phyloP scores from a whole-genome alignment of 2,113 vertebrate genomes.

The Origma solitaria region DNA sequence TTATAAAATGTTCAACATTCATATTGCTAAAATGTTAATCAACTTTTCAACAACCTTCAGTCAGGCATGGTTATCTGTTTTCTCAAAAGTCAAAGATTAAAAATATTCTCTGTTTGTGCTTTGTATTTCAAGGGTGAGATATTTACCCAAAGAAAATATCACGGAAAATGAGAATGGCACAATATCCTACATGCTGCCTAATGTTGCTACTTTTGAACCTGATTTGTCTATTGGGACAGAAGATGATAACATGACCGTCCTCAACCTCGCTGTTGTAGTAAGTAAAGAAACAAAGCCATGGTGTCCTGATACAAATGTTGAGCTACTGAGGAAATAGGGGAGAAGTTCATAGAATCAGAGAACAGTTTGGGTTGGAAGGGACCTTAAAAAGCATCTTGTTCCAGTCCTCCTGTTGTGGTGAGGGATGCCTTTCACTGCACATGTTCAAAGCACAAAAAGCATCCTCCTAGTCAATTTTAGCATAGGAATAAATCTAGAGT shows the following conservation, averaged over 20 bases:
- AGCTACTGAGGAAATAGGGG: background rate
- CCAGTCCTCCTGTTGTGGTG: accelerated
- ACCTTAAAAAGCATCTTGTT: background rate
- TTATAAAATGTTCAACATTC: background rate
- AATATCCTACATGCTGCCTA: slow-evolving; percentile 78
- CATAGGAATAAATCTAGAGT: background rate
- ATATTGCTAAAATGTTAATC: background rate
- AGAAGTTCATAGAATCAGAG: background rate
- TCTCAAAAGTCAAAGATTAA: background rate
- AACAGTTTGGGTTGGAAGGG: background rate
- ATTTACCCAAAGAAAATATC: slow-evolving; percentile 83
- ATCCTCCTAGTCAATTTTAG: background rate
- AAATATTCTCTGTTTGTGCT: background rate
- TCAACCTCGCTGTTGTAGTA: slow-evolving; percentile 90
- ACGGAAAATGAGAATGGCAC: slow-evolving; percentile 67
- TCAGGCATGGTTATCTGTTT: background rate
- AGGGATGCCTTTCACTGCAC: background rate
- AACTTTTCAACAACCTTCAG: background rate
- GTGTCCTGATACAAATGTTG: background rate
- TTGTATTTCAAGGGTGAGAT: slow-evolving; percentile 77
- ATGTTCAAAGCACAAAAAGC: background rate
- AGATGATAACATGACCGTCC: slow-evolving; percentile 76
- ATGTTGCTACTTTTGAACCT: slow-evolving; percentile 78
- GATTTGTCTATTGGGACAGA: slow-evolving; percentile 82
- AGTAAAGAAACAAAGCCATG: slow-evolving; percentile 51